Conservation (phyloP, 2,888 invertebrate genomes). For the Melinopterus prodromus region DNA sequence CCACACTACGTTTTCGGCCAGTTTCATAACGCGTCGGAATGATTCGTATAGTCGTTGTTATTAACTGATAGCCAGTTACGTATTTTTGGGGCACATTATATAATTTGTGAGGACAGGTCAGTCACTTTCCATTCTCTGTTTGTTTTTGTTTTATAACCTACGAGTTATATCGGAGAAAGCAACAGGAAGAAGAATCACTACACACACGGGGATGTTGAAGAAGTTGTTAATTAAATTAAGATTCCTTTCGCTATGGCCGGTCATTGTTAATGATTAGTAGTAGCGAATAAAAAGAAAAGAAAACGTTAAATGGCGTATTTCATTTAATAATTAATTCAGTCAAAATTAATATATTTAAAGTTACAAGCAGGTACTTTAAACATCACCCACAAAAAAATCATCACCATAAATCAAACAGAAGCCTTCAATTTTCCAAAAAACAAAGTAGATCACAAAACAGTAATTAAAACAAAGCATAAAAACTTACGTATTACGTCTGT, state of each 20-base stretch:
- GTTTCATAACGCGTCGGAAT: neutral
- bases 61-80: neutral
- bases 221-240: constrained; percentile 20
- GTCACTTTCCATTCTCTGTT: constrained; percentile 22
- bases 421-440: neutral
- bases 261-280: neutral
- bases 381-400: too few relatives aligned
- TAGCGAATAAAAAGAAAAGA: neutral
- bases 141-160: constrained; percentile 18
- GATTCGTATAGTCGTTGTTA: neutral
- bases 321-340: too few relatives aligned
- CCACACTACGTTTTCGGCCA: neutral
- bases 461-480: neutral
- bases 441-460: neutral
- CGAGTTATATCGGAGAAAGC: neutral
- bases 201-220: neutral
- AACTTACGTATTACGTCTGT: constrained; percentile 32
- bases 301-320: too few relatives aligned
- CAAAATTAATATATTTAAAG: too few relatives aligned
- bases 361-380: too few relatives aligned
- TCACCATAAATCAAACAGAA: too few relatives aligned
- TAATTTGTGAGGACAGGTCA: constrained; percentile 28
- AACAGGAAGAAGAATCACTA: constrained; percentile 24
- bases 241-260: neutral
- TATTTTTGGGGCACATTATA: constrained; percentile 33